Base-by-base conservation (phyloP, 2,797 vertebrate species). In the Myioborus miniatus region DNA sequence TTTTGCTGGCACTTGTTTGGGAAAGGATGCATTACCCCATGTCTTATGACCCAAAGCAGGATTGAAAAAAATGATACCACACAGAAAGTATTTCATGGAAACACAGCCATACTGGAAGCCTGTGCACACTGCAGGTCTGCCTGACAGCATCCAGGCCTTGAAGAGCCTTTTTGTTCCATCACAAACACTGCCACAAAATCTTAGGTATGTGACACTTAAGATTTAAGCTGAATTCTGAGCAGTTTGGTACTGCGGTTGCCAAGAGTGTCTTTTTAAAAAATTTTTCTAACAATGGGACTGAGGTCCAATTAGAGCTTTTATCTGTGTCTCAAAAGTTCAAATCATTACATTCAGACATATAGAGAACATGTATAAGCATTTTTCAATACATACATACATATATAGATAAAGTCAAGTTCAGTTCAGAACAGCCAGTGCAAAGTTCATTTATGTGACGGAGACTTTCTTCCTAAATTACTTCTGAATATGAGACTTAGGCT, bases 1-100 rank as follows among this genome's bases (percentile, higher is more conserved):
- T 85, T 97, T 79, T 77, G 77, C 70, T 96, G 93, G 76, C 78
- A 87, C 76, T 95, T 81, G 85, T 82, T 43, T 80, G 87, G 68
- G 60, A 90, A 63, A 65, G 49, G 86, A 88, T 92, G 50, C 30
- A 53, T 88, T 92, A 93, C 89, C 47, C 12, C 3, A 37, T 70
- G 62, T 29, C 79, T 82, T 49, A 64, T 58, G 60, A 96, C 69
- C 59, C 74, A 95, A 89, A 93, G 64, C 82, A 53, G 6, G 64
- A 50, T 15, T 53, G 69, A 70, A 95, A 77, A 87, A 78, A 87
- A 70, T 23, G 29, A 85, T 79, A 89, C 81, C 68, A 91, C 91
- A 94, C 76, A 82, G 89, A 78, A 94, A 86, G 85, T 21, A 46
- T 67, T 78, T 89, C 0, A 7, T 52, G 78, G 69, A 89, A 90